phyloP scores from a whole-genome alignment of 2,113 vertebrate genomes.

The Scytalopus superciliaris region DNA sequence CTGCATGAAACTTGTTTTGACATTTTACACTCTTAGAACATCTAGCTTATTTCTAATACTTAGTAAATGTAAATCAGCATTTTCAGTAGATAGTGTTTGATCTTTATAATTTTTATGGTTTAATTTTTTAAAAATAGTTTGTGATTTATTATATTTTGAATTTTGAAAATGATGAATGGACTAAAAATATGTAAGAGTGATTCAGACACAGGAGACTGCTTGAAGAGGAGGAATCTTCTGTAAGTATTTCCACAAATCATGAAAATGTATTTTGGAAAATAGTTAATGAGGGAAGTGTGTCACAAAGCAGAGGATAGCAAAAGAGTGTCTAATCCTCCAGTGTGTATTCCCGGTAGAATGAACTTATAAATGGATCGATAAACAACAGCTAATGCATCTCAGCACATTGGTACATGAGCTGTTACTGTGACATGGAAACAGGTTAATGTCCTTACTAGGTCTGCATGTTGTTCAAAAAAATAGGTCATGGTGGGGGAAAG shows the following conservation, averaged over 20 bases:
- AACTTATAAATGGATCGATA: slow-evolving; percentile 24
- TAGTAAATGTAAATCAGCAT: background rate
- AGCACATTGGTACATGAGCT: background rate
- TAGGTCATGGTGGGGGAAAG: background rate
- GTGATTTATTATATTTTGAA: background rate
- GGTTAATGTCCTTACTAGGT: background rate
- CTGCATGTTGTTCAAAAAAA: background rate
- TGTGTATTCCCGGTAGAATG: background rate
- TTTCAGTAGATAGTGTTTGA: background rate
- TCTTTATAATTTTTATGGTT: background rate
- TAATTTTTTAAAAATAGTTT: background rate
- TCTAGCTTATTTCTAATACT: background rate
- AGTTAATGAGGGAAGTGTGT: background rate
- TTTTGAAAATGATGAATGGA: slow-evolving; percentile 37
- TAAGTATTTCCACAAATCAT: slow-evolving; percentile 14
- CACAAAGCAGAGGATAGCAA: background rate
- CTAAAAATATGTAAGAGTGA: slow-evolving; percentile 46
- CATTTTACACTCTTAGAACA: background rate
- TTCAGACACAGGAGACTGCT: slow-evolving; percentile 34
- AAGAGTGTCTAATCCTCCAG: background rate
- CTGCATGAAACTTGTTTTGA: background rate
- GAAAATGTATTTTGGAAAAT: background rate
- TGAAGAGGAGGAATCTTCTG: slow-evolving; percentile 37
- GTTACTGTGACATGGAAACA: slow-evolving; percentile 10
- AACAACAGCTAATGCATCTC: slow-evolving; percentile 42